A percentile compares a stretch with the other conserved stretches of the same genome.
Evolutionary conservation across 2,113 vertebrate species (phyloP).

Genomic region (Oophaga pumilio): DNA sequence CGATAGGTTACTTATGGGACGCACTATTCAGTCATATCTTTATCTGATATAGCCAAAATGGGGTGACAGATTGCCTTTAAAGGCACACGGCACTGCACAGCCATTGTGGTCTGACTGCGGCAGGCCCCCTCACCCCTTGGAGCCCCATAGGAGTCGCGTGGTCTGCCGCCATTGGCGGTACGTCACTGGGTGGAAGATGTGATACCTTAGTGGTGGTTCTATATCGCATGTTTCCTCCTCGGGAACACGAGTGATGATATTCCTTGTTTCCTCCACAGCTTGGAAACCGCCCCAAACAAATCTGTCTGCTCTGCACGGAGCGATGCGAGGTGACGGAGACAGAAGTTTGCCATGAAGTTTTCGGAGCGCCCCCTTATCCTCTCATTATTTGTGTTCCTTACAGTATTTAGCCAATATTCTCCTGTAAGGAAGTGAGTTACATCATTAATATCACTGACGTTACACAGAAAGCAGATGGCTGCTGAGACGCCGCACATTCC

Average conservation of each 20-base stretch:
- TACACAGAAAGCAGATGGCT: conserved; percentile 50
- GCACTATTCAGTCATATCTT: too few species aligned
- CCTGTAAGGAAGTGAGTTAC: conserved; percentile 63
- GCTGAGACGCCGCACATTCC: not conserved
- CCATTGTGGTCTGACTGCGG: too few species aligned
- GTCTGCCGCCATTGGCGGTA: too few species aligned
- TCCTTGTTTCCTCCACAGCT: conserved; percentile 31
- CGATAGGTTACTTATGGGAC: too few species aligned
- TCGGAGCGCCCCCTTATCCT: conserved; percentile 22
- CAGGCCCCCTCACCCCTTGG: too few species aligned
- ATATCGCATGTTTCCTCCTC: not conserved
- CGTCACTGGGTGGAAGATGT: not conserved
- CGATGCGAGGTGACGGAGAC: conserved; percentile 42
- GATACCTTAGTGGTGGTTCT: too few species aligned
- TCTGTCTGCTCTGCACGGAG: not conserved
- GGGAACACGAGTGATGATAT: not conserved
- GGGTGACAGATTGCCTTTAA: too few species aligned
- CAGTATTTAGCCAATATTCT: conserved; percentile 55
- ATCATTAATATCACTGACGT: conserved; percentile 54
- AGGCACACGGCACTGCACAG: too few species aligned
- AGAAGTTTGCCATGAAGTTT: conserved; percentile 39
- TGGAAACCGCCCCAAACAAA: conserved; percentile 30
- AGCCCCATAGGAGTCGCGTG: too few species aligned
- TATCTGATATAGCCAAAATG: too few species aligned
- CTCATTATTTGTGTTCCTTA: conserved; percentile 39